Conservation (phyloP, 2,797 vertebrate species). For the Aeoliscus strigatus region DNA sequence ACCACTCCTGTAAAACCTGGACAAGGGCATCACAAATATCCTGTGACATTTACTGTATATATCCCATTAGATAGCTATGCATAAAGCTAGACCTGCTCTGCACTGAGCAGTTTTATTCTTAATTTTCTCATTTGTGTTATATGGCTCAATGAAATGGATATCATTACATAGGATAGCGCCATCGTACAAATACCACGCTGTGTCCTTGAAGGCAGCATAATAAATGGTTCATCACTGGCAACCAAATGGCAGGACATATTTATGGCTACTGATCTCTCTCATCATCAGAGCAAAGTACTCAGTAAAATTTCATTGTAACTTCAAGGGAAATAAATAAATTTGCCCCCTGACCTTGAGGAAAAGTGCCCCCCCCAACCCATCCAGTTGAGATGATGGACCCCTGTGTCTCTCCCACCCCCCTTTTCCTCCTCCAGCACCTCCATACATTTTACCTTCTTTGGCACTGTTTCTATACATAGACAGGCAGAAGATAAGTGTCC, state of each 20-base stretch:
- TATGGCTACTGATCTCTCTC: constrained; percentile 75
- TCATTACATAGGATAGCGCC: constrained; percentile 73
- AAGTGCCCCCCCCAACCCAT: constrained; percentile 40
- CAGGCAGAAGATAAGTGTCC: constrained; percentile 76
- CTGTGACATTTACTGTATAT: constrained; percentile 71
- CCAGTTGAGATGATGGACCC: constrained; percentile 61
- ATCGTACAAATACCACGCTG: constrained; percentile 72
- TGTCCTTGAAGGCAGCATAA: constrained; percentile 80
- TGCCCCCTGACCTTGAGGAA: constrained; percentile 78
- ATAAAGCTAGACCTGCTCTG: constrained; percentile 54
- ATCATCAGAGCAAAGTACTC: constrained; percentile 79
- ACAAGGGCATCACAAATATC: constrained; percentile 72
- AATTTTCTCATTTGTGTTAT: constrained; percentile 76
- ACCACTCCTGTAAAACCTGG: constrained; percentile 59
- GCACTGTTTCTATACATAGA: constrained; percentile 59
- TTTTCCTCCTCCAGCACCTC: constrained; percentile 45
- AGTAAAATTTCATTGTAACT: constrained; percentile 83
- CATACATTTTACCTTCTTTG: constrained; percentile 64
- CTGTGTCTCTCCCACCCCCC: constrained; percentile 53
- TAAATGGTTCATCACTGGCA: constrained; percentile 77
- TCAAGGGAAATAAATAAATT: constrained; percentile 80
- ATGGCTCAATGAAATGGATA: constrained; percentile 75
- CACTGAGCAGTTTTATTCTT: constrained; percentile 63
- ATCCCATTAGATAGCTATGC: constrained; percentile 59
- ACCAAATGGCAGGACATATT: constrained; percentile 78